Conservation (phyloP, 2,888 invertebrate genomes). For the Eupelmus urozonus region DNA sequence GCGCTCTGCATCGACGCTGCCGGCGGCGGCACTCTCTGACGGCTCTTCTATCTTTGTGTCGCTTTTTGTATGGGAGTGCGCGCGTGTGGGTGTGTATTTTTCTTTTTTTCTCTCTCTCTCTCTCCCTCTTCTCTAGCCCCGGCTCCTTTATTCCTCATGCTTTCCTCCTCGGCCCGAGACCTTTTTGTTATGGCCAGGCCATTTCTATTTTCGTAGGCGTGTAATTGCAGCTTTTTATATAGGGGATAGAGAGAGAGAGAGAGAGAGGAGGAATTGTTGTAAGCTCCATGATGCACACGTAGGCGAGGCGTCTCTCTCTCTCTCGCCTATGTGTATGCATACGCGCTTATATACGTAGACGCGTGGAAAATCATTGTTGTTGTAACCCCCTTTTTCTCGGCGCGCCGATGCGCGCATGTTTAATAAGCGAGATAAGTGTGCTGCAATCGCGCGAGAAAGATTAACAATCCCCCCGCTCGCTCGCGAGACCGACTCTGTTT, state of each 20-base stretch:
- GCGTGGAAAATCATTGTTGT: slow-evolving; percentile 44
- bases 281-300: slow-evolving; percentile 35
- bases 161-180: slow-evolving; percentile 27
- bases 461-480: too few relatives aligned
- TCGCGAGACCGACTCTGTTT: too few relatives aligned
- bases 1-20: neutral
- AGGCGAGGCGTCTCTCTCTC: too few relatives aligned
- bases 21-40: neutral
- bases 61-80: slow-evolving; percentile 54
- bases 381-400: slow-evolving; percentile 47
- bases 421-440: slow-evolving; percentile 49
- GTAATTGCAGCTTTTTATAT: slow-evolving; percentile 62
- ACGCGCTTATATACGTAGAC: neutral
- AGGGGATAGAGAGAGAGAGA: neutral
- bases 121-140: neutral
- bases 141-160: neutral
- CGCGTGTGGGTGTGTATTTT: slow-evolving; percentile 56
- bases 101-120: slow-evolving; percentile 47
- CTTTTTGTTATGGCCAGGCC: slow-evolving; percentile 28
- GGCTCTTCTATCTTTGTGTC: slow-evolving; percentile 29
- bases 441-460: slow-evolving; percentile 31
- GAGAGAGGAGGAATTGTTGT: slow-evolving; percentile 49
- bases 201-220: slow-evolving; percentile 56
- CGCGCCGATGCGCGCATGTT: slow-evolving; percentile 35
- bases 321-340: slow-evolving; percentile 1